Evolutionary conservation across 2,888 invertebrate genomes (phyloP).

Genomic region (Scaptodrosophila latifasciaeformis): DNA sequence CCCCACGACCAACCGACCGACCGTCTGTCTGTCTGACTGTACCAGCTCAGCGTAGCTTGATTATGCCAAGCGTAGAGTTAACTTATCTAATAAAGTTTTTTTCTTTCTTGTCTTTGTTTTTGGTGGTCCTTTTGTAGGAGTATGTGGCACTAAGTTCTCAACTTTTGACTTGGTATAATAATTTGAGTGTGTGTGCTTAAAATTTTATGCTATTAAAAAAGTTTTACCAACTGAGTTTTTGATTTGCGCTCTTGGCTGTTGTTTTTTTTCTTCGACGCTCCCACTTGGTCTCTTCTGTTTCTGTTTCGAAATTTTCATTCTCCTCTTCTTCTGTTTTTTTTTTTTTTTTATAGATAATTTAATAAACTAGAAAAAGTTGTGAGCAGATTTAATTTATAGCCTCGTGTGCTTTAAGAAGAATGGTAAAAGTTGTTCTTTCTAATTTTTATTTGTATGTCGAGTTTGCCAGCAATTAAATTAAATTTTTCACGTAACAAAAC

Average conservation of each 20-base stretch:
- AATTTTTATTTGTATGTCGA: slow-evolving; percentile 8
- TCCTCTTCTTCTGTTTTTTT: background rate
- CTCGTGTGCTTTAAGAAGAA: no score
- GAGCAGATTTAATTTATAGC: slow-evolving; percentile 43
- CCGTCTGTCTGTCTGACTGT: no score
- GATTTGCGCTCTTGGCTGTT: slow-evolving; percentile 10
- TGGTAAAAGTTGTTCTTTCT: background rate
- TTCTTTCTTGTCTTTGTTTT: background rate
- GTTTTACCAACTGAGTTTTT: slow-evolving; percentile 22
- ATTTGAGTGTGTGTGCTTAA: slow-evolving; percentile 22
- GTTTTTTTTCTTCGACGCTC: slow-evolving; percentile 9
- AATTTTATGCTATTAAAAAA: slow-evolving; percentile 41
- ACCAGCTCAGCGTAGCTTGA: slow-evolving; percentile 33
- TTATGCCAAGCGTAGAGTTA: slow-evolving; percentile 33
- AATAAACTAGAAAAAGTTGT: slow-evolving; percentile 47
- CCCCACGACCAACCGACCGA: no score
- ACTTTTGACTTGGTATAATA: no score
- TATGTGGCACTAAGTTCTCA: no score
- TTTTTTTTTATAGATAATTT: slow-evolving; percentile 39
- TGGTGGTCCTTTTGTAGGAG: background rate
- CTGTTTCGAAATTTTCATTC: slow-evolving; percentile 5
- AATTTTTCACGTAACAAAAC: slow-evolving; percentile 18
- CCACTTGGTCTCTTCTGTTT: slow-evolving; percentile 7
- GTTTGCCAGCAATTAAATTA: slow-evolving; percentile 34
- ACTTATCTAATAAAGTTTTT: slow-evolving; percentile 45